A percentile compares a stretch with the other conserved stretches of the same genome.
phyloP scores from a whole-genome alignment of 1,140 invertebrate species.

The Penaeus indicus region DNA sequence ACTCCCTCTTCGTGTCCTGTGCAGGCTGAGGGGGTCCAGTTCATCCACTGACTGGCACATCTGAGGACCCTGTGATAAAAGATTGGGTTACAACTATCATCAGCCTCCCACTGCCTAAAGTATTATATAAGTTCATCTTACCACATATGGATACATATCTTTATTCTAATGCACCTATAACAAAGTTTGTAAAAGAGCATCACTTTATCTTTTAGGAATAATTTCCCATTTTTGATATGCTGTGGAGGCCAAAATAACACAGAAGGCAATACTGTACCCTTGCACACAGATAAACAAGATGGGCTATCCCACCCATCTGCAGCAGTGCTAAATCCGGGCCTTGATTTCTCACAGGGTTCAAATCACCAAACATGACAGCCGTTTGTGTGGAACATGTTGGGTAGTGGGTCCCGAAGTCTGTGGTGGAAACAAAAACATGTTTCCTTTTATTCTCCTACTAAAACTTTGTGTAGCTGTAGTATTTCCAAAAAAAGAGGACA shows the following conservation, averaged over 20 bases:
- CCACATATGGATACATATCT: no score
- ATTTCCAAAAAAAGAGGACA: neutral
- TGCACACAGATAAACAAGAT: slow-evolving; percentile 51
- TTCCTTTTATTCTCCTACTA: neutral
- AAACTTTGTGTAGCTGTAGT: neutral
- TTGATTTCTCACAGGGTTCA: slow-evolving; percentile 27
- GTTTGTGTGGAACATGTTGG: slow-evolving; percentile 42
- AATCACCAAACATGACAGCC: slow-evolving; percentile 43
- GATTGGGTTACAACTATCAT: neutral
- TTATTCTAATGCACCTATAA: neutral
- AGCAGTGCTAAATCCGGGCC: slow-evolving; percentile 48
- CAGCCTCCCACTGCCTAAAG: no score
- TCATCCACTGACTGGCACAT: slow-evolving; percentile 34
- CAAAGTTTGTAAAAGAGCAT: neutral
- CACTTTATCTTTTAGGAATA: neutral
- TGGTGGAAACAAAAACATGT: neutral
- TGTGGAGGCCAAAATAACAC: neutral
- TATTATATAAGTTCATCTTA: no score
- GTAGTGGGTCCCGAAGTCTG: slow-evolving; percentile 50
- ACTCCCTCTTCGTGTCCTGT: slow-evolving; percentile 25
- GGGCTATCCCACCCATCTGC: slow-evolving; percentile 46
- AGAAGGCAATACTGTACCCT: neutral
- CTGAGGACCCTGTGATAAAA: neutral
- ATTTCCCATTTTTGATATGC: neutral
- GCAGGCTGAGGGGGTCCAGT: slow-evolving; percentile 17